Evolutionary conservation across 2,113 vertebrate genomes (phyloP).

Genomic region (Nothocercus julius): DNA sequence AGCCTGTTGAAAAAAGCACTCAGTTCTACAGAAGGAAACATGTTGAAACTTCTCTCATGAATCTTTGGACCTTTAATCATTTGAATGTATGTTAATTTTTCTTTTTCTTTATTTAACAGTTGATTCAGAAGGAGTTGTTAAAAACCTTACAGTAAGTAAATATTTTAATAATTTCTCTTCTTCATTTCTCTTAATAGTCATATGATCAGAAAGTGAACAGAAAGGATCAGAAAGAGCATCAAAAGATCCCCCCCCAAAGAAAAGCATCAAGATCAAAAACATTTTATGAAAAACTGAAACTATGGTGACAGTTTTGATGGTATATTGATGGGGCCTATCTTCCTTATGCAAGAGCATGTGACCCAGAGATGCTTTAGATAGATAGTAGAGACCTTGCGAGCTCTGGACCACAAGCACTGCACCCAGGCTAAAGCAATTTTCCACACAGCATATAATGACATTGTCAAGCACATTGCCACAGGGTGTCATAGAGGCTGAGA

Average conservation of each 20-base stretch:
- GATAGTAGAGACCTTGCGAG: background rate
- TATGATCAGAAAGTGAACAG: background rate
- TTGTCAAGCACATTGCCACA: background rate
- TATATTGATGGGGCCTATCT: background rate
- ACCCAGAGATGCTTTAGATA: background rate
- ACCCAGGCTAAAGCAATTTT: background rate
- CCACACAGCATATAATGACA: background rate
- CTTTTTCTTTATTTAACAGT: slow-evolving; percentile 79
- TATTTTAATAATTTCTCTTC: background rate
- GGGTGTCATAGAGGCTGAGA: background rate
- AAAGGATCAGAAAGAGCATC: background rate
- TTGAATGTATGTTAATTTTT: background rate
- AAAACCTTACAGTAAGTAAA: slow-evolving; percentile 92
- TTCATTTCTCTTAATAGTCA: background rate
- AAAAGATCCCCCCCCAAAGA: background rate
- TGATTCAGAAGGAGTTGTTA: slow-evolving; percentile 89
- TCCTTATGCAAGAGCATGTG: background rate
- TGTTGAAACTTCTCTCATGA: background rate
- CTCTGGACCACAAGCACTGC: background rate
- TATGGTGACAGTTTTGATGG: background rate
- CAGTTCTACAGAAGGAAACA: background rate
- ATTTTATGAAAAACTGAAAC: background rate
- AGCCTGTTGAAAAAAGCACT: background rate
- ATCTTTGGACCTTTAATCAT: background rate
- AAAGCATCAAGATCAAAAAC: background rate